phyloP scores from a whole-genome alignment of 2,113 vertebrate genomes.

The Centrocercus urophasianus region DNA sequence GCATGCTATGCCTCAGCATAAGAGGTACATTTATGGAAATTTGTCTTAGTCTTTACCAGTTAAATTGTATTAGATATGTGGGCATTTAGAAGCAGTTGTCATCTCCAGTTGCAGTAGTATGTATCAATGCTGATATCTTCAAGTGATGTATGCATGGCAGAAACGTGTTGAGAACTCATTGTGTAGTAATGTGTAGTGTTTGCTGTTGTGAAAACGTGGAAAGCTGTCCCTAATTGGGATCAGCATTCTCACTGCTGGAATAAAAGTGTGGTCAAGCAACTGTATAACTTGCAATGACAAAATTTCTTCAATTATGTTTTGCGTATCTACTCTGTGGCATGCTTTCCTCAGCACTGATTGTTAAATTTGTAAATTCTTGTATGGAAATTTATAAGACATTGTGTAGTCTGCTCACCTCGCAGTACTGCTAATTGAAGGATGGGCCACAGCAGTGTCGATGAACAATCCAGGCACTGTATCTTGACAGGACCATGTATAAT shows the following conservation, averaged over 20 bases:
- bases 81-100: neutral
- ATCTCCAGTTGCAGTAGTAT: neutral
- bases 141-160: neutral
- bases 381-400: neutral
- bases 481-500: neutral
- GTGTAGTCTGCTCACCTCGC: neutral
- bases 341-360: neutral
- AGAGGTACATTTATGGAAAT: neutral
- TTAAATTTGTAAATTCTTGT: neutral
- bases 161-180: neutral
- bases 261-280: neutral
- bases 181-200: neutral
- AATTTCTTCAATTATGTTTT: neutral
- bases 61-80: neutral
- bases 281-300: neutral
- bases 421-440: neutral
- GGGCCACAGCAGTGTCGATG: no score
- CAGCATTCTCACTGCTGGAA: neutral
- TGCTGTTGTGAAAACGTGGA: neutral
- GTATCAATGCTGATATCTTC: neutral
- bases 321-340: neutral
- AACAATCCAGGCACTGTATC: neutral
- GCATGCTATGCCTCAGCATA: neutral
- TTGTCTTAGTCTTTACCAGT: neutral
- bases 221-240: neutral